Base-by-base conservation (phyloP, 2,797 vertebrate species). In the Pipistrellus kuhlii region DNA sequence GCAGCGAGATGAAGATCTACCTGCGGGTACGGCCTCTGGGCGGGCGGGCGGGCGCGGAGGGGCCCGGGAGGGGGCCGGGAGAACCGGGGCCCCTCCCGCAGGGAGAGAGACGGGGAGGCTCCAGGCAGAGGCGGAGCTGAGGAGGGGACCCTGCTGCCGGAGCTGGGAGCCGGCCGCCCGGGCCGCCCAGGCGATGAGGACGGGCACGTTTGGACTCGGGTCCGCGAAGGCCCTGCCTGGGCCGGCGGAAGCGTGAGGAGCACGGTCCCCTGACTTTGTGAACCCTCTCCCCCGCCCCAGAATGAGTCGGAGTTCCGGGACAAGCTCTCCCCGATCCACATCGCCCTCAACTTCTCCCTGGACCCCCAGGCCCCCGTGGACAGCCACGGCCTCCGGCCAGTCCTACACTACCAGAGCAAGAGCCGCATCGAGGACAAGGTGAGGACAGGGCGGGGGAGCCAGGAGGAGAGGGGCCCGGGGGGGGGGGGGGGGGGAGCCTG, bases 291-390 rank as follows among this genome's bases (percentile, higher is more conserved):
- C 12, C 68, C 73, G 85, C 18, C 76, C 59, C 97, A 99, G 99
- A 99, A 98, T 1, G 99, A 99, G 91, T 99, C 99, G 13, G 99
- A 99, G 48, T 99, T 99, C 97, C 98, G 99, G 94, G 99, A 99
- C 96, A 99, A 99, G 97, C 98, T 99, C 73, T 99, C 99, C 9
- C 97, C 99, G 51, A 99, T 99, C 97, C 98, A 98, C 48, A 98
- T 99, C 51, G 97, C 98, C 27, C 98, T 99, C 94, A 99, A 99
- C 98, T 99, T 99, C 98, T 99, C 98, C 82, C 97, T 99, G 98
- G 99, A 99, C 96, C 98, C 98, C 3, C 95, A 96, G 48, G 98
- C 99, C 2, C 98, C 99, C 0, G 97, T 97, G 0, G 99, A 99
- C 97, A 94, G 94, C 73, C 98, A 98, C 3, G 98, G 99, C 81